Percentiles rank a stretch among this genome's conserved stretches.
Evolutionary conservation across 2,797 vertebrate genomes (phyloP).

Genomic region (Staurois parvus): DNA sequence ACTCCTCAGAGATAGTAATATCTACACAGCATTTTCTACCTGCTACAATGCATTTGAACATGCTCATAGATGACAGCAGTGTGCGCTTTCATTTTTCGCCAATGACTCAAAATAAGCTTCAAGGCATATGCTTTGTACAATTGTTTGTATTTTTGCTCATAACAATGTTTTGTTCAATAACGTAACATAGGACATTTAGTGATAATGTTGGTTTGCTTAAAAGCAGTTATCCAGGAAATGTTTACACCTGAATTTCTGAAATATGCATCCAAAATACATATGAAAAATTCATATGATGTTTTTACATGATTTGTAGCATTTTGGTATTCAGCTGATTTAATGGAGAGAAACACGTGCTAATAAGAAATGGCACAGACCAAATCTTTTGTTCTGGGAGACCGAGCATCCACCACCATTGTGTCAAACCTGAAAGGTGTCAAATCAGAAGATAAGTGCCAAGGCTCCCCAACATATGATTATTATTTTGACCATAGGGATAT

Average conservation of each 20-base stretch:
- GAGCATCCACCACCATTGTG: not conserved
- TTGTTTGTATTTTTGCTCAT: conserved; percentile 11
- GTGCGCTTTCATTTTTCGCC: not conserved
- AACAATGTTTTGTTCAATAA: not conserved
- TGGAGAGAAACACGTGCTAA: not conserved
- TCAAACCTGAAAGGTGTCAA: not conserved
- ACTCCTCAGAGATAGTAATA: conserved; percentile 38
- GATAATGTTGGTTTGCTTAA: too few species aligned
- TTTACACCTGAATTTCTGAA: not conserved
- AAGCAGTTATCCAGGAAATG: too few species aligned
- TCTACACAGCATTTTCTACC: conserved; percentile 40
- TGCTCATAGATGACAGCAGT: conserved; percentile 22
- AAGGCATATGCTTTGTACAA: conserved; percentile 8
- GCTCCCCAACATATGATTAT: too few species aligned
- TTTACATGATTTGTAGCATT: not conserved
- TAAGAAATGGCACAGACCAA: not conserved
- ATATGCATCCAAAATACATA: not conserved
- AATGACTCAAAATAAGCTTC: conserved; percentile 19
- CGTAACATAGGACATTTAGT: not conserved
- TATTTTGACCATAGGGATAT: too few species aligned
- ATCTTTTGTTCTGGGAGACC: not conserved
- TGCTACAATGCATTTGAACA: conserved; percentile 31
- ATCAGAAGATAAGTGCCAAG: not conserved
- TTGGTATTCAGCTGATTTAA: not conserved
- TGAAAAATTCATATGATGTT: not conserved